Conservation (phyloP, 2,113 vertebrate genomes). For the Xenopus laevis region DNA sequence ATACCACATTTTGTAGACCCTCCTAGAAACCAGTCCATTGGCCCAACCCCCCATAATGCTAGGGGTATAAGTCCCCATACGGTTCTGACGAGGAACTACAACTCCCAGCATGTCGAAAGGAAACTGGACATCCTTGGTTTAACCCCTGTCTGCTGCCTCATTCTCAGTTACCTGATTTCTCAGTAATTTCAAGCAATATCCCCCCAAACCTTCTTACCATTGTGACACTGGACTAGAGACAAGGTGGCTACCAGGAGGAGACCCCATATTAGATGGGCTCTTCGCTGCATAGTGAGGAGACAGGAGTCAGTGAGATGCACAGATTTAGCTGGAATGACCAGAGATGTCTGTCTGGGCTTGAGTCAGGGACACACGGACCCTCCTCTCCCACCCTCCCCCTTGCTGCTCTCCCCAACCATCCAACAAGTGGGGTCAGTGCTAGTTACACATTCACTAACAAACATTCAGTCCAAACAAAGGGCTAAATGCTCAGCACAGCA, state of each 20-base stretch:
- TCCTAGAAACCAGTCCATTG: too few relatives aligned
- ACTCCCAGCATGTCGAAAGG: too few relatives aligned
- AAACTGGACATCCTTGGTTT: too few relatives aligned
- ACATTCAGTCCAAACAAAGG: background rate
- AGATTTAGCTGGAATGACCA: background rate
- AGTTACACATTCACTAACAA: slow-evolving; percentile 40
- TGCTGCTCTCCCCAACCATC: background rate
- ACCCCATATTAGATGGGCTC: slow-evolving; percentile 42
- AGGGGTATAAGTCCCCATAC: too few relatives aligned
- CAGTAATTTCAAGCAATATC: too few relatives aligned
- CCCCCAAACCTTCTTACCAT: slow-evolving; percentile 49
- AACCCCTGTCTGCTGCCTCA: too few relatives aligned
- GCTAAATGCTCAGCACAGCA: too few relatives aligned
- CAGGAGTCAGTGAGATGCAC: background rate
- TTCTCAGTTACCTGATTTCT: too few relatives aligned
- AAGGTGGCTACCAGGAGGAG: slow-evolving; percentile 59
- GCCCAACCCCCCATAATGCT: too few relatives aligned
- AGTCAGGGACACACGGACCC: slow-evolving; percentile 61
- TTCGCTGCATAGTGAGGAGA: slow-evolving; percentile 56
- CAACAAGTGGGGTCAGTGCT: slow-evolving; percentile 25
- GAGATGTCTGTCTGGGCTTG: slow-evolving; percentile 47
- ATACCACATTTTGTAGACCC: too few relatives aligned
- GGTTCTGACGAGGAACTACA: too few relatives aligned
- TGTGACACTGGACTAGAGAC: slow-evolving; percentile 50
- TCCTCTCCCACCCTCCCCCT: slow-evolving; percentile 46